Base-by-base conservation (phyloP, 1,140 invertebrate species). In the Ptiloglossa arizonensis region DNA sequence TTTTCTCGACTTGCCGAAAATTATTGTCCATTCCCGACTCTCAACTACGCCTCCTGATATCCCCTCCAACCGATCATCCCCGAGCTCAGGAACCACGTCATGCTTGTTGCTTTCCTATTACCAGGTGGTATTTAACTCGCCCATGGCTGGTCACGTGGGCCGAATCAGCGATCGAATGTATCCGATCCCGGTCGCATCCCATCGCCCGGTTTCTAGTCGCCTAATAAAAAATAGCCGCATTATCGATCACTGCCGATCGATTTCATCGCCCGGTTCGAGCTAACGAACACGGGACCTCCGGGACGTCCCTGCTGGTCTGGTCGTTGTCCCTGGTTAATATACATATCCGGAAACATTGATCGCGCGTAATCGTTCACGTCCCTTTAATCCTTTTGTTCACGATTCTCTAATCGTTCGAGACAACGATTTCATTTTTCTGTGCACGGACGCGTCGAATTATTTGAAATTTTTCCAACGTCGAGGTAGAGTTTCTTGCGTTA, bases 241-340 rank as follows among this genome's bases (percentile, higher is more conserved):
- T 87, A 89, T 89, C 88, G 88, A 89, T 89, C 87, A 83, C 82
- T 81, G 71, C 74, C 80, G 73, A 89, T 86, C 83, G 71, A 82
- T 57, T 82, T 76, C 78, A 57, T 73, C 69, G 44, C 44, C 29
- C 59, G 11, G 27, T 46, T 62, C n/a, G 22, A 70, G 32, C 22
- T 60, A 22, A 57, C 41, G n/a, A 41, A 22, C 19, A 6, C 24
- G 19, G 17, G 1, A 63, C 38, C 73, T 76, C 60, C 27, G 29
- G 19, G 60, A 85, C 63, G 64, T 74, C 87, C 71, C 74, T 54
- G 38, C 24, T n/a, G 69, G 69, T 87, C 87, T 88, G 87, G 29
- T 88, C 62, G 54, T n/a, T 80, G 80, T 85, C 76, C 66, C 78
- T 68, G 62, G 70, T 81, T 75, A 67, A 87, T 88, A 85, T 86